Conservation (phyloP, 2,113 vertebrate species). For the Tor tambroides region DNA sequence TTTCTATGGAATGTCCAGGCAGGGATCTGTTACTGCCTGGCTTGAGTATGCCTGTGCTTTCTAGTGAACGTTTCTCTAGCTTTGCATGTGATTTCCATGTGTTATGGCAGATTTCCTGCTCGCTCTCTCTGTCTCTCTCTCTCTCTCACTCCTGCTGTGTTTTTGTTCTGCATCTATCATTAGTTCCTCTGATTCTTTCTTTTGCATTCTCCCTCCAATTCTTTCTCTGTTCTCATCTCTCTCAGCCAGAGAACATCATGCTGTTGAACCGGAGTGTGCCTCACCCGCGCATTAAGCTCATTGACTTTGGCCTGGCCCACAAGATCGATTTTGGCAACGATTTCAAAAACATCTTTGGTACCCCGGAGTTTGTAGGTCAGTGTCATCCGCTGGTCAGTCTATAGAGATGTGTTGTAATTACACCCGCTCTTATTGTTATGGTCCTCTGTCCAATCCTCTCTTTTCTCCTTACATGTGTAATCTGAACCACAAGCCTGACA, state of each 20-base stretch:
- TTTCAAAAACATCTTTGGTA: slow-evolving; percentile 99
- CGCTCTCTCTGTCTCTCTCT: not conserved
- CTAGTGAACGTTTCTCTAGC: slow-evolving; percentile 61
- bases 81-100: slow-evolving; percentile 77
- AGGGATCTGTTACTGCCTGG: slow-evolving; percentile 27
- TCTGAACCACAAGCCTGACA: slow-evolving; percentile 25
- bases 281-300: slow-evolving; percentile 97
- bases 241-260: slow-evolving; percentile 98
- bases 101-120: slow-evolving; percentile 53
- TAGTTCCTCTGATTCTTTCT: not conserved
- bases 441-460: not conserved
- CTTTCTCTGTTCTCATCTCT: not conserved
- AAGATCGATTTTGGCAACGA: slow-evolving; percentile 98
- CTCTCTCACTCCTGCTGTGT: not conserved
- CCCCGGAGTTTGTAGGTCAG: slow-evolving; percentile 97
- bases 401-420: not conserved
- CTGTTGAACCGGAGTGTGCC: slow-evolving; percentile 89
- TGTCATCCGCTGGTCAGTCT: slow-evolving; percentile 48
- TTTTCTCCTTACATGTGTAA: slow-evolving; percentile 16
- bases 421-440: slow-evolving; percentile 10
- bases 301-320: slow-evolving; percentile 97
- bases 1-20: slow-evolving; percentile 51
- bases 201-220: slow-evolving; percentile 7
- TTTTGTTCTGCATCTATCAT: slow-evolving; percentile 3
- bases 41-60: slow-evolving; percentile 51